Base-by-base conservation (phyloP, 2,888 invertebrate species). In the Drosophila robusta region DNA sequence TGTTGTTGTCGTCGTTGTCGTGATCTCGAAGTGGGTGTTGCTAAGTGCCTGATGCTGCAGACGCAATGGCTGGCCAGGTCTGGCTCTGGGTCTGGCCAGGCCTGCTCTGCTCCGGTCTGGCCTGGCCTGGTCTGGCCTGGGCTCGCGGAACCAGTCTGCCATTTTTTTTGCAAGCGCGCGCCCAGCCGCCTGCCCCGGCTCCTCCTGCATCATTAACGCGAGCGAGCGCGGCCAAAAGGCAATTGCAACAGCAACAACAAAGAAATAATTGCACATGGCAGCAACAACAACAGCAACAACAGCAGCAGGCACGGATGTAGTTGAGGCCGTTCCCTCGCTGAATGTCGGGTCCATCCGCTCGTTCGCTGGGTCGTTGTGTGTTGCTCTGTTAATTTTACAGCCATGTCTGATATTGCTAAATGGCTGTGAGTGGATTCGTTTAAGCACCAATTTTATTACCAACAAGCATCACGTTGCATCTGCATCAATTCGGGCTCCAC, bases 381-480 rank as follows among this genome's bases (percentile, higher is more conserved):
- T 81, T 89, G 85, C 87, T 87, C 89, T 85, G 85, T 89, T 85
- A 86, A 89, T 86, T 89, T 89, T 85, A 81, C 85, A 85, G 87
- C 85, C 89, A 87, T 89, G 89, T 90, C 89, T 87, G 86, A 89
- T 89, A 90, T 89, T 89, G 90, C 90, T 89, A 89, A 89, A 90
- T 89, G 89, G 90, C 90, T 89, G 83, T 90, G 89, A 89, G 90
- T 89, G 89, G 90, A 87, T 89, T 89, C 89, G 89, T 89, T 90
- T 89, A 90, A 89, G 90, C 90, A 89, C 89, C 90, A 89, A 89
- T 90, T 89, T 90, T 89, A 90, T 89, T 89, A 89, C 87, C 89
- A 85, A 85, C 89, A 89, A 85, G 87, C 84, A 87, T 80, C 87
- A 87, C 89, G 84, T 83, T 84, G 84, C 80, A 89, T 84, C 84